phyloP scores from a whole-genome alignment of 2,888 invertebrate species.

The Orgyia antiqua region DNA sequence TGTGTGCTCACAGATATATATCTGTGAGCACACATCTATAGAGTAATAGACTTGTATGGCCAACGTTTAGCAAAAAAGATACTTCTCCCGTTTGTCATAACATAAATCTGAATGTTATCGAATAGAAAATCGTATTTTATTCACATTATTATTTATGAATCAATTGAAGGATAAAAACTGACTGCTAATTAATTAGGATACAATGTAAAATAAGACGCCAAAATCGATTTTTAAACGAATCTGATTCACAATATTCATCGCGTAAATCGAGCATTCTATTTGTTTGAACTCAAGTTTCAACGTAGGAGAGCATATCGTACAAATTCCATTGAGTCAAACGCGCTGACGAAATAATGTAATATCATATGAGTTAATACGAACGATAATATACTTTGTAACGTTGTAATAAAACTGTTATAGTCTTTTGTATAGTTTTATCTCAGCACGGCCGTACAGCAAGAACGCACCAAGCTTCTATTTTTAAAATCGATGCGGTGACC shows the following conservation, averaged over 20 bases:
- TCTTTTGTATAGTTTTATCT: slow-evolving; percentile 39
- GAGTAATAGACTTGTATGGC: too few relatives aligned
- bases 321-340: slow-evolving; percentile 56
- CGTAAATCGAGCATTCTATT: slow-evolving; percentile 61
- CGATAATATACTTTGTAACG: slow-evolving; percentile 38
- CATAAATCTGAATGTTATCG: slow-evolving; percentile 14
- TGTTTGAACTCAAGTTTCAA: slow-evolving; percentile 63
- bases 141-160: slow-evolving; percentile 22
- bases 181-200: slow-evolving; percentile 32
- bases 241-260: slow-evolving; percentile 45
- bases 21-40: too few relatives aligned
- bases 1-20: too few relatives aligned
- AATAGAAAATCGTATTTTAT: slow-evolving; percentile 13
- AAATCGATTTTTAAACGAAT: slow-evolving; percentile 32
- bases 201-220: slow-evolving; percentile 22
- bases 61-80: slow-evolving; percentile 3
- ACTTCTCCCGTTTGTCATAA: slow-evolving; percentile 5
- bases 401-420: slow-evolving; percentile 26
- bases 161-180: slow-evolving; percentile 14
- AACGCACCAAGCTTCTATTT: slow-evolving; percentile 73
- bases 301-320: slow-evolving; percentile 62
- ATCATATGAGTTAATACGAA: slow-evolving; percentile 23
- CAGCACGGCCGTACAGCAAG: slow-evolving; percentile 51
- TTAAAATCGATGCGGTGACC: slow-evolving; percentile 75
- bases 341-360: slow-evolving; percentile 34